These are phyloP conservation scores for Rosalia funebris DNA, from an alignment of 2,888 invertebrate species.

Conservation along the genomic window DNA sequence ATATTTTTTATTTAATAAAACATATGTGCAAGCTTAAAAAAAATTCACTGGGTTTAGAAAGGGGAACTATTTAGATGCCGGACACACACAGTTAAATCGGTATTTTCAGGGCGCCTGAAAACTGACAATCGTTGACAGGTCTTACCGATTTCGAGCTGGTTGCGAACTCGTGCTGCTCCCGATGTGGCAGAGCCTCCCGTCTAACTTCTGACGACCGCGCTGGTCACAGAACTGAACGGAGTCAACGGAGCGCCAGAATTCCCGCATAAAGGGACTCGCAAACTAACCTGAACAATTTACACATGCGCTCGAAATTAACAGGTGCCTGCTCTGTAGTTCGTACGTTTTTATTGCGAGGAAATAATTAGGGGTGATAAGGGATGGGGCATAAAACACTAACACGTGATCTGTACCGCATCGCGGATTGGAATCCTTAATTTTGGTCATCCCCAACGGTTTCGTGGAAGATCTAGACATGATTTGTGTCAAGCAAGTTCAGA, in stretches of 20 bases:
- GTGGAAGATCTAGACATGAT: too few relatives aligned
- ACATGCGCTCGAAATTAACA: conserved; percentile 53
- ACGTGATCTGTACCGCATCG: background rate
- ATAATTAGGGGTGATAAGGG: conserved; percentile 25
- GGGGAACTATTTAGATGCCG: too few relatives aligned
- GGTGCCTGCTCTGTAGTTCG: conserved; percentile 41
- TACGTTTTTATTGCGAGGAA: conserved; percentile 29
- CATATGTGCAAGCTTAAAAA: background rate
- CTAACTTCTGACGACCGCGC: conserved; percentile 32
- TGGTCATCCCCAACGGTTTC: background rate
- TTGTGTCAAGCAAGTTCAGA: too few relatives aligned
- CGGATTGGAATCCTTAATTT: conserved; percentile 19
- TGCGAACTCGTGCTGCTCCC: conserved; percentile 16
- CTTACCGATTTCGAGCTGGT: too few relatives aligned
- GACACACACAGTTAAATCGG: background rate
- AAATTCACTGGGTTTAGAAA: background rate
- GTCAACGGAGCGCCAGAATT: conserved; percentile 33
- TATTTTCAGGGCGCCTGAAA: background rate
- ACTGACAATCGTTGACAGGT: background rate
- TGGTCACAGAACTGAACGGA: conserved; percentile 37
- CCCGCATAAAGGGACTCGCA: conserved; percentile 44
- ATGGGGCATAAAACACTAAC: too few relatives aligned
- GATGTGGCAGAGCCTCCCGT: conserved; percentile 5
- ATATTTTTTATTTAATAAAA: too few relatives aligned
- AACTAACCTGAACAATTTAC: conserved; percentile 50